Evolutionary conservation across 2,113 vertebrate genomes (phyloP).

Genomic region (Hoplias malabaricus): DNA sequence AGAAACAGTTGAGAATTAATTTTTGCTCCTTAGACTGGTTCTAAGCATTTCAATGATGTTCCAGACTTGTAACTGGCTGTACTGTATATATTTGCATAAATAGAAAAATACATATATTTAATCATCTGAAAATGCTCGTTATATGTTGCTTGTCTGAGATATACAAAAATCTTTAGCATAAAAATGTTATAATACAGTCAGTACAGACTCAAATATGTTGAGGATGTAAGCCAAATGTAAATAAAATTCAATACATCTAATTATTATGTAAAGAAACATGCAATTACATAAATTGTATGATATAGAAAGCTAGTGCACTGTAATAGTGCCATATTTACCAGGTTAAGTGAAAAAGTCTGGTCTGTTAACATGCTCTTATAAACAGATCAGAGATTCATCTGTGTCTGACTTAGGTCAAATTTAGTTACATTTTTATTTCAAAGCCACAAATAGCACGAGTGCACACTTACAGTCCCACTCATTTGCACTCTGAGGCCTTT

Average conservation of each 20-base stretch:
- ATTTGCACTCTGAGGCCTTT: slow-evolving; percentile 50
- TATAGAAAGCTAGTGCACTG: neutral
- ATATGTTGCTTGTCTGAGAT: too few species aligned
- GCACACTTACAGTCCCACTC: slow-evolving; percentile 41
- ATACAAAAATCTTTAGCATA: too few species aligned
- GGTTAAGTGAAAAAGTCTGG: slow-evolving; percentile 26
- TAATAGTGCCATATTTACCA: neutral
- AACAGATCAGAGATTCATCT: slow-evolving; percentile 21
- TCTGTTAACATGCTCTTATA: neutral
- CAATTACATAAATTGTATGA: neutral
- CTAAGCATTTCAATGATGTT: too few species aligned
- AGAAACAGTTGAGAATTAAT: too few species aligned
- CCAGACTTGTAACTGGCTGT: too few species aligned
- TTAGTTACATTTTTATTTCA: slow-evolving; percentile 3
- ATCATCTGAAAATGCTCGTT: too few species aligned
- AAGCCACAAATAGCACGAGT: slow-evolving; percentile 5
- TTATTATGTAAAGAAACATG: neutral
- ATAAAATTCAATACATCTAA: neutral
- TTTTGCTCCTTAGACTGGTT: too few species aligned
- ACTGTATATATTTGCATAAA: too few species aligned
- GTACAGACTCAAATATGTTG: too few species aligned
- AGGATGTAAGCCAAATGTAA: neutral
- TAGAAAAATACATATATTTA: too few species aligned
- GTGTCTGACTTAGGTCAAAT: neutral
- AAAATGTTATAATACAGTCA: too few species aligned